Base-by-base conservation (phyloP, 2,113 vertebrate species). In the Heterotis niloticus region DNA sequence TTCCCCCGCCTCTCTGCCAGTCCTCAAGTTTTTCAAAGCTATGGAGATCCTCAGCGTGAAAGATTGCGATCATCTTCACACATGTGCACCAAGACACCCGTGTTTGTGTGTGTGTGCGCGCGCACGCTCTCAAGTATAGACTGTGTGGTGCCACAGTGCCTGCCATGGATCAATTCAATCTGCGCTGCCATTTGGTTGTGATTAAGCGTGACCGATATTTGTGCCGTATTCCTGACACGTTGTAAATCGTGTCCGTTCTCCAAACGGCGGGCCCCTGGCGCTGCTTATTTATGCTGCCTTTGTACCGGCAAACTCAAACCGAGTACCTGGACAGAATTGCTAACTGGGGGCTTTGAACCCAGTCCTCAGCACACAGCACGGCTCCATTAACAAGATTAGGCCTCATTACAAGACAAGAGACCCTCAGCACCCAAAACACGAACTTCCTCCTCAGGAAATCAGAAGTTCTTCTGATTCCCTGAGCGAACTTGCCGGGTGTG, bases 201-300 rank as follows among this genome's bases (percentile, higher is more conserved):
- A 92, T 90, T 90, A 85, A 80, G 75, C 81, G 74, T 79, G 5
- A 11, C 78, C n/a, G 20, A 84, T 86, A 89, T 93, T 91, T 90
- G 88, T 84, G 82, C 77, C 70, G 77, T 85, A 84, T 84, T 87
- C 88, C 85, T 82, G 76, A 85, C 76, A 83, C 81, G 82, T 85
- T 56, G 20, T 93, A 89, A 93, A 93, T 89, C 84, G 88, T 64
- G 82, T 69, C 78, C 44, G 62, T 77, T 86, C 80, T 82, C 82
- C 82, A 86, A 86, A 88, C 83, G 82, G 88, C 17, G 89, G 86
- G 79, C 81, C 84, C 79, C 90, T 86, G 85, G 90, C 88, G 86
- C 26, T 64, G 29, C 82, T 88, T 90, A 91, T 92, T 92, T 91
- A 92, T 86, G 84, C 83, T 57, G 29, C 62, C 76, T 83, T 86